phyloP scores from a whole-genome alignment of 2,888 invertebrate genomes.

The Xestia sexstrigata region DNA sequence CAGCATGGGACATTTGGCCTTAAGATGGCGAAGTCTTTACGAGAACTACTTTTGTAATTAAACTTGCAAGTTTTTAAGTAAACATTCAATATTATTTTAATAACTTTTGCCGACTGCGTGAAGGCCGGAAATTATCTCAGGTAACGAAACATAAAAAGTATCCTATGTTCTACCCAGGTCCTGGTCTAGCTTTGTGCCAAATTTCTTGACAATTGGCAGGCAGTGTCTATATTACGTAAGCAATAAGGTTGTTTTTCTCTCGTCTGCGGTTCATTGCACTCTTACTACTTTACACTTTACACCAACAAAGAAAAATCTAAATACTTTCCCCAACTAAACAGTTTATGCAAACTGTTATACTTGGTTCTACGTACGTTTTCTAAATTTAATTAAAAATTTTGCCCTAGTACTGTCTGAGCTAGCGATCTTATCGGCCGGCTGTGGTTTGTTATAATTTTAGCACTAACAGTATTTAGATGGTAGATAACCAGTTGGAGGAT shows the following conservation, averaged over 20 bases:
- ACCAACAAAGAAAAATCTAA: not conserved
- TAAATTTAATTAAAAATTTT: conserved; percentile 54
- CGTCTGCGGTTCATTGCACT: not conserved
- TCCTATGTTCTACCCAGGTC: not conserved
- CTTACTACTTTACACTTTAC: not conserved
- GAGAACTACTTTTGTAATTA: not conserved
- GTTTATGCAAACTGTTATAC: conserved; percentile 43
- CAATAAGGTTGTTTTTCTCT: not conserved
- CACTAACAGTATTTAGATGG: conserved; percentile 3
- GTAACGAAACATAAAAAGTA: not conserved
- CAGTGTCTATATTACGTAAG: not conserved
- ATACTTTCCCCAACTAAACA: not conserved
- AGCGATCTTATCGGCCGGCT: conserved; percentile 7
- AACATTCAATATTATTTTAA: not conserved
- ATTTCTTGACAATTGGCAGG: not conserved
- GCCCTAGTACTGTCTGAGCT: not conserved
- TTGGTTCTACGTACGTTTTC: conserved; percentile 17
- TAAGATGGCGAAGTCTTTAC: not conserved
- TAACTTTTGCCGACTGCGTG: not conserved
- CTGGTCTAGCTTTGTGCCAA: not conserved
- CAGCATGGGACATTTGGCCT: conserved; percentile 32
- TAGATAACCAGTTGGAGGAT: no score
- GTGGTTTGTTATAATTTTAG: conserved; percentile 21
- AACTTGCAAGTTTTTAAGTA: not conserved
- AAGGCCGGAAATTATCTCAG: not conserved